A percentile compares a stretch with the other conserved stretches of the same genome.
These are phyloP conservation scores for Geococcyx californianus DNA, from an alignment of 2,113 vertebrate species.

Conservation along the genomic window DNA sequence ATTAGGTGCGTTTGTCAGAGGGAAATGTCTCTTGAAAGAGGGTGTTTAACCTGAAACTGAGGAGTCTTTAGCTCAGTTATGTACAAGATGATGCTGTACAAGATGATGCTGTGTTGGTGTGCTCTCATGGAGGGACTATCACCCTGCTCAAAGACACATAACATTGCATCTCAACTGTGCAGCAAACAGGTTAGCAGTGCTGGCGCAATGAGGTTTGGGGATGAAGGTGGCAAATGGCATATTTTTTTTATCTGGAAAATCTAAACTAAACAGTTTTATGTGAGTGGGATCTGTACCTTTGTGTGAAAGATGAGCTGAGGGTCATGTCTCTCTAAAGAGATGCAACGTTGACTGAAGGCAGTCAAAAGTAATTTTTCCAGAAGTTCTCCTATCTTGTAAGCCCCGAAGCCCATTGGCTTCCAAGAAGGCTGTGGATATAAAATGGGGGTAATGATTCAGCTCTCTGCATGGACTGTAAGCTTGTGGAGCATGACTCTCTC, in stretches of 20 bases:
- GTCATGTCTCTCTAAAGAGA: neutral
- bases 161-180: neutral
- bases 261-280: neutral
- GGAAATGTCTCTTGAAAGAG: neutral
- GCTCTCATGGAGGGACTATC: neutral
- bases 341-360: neutral
- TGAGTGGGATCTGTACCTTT: accelerated
- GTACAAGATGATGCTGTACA: accelerated
- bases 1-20: neutral
- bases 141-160: neutral
- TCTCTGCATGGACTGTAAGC: accelerated
- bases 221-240: neutral
- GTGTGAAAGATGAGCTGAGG: neutral
- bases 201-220: neutral
- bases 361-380: neutral
- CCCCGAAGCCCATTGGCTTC: neutral
- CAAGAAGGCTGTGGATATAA: neutral
- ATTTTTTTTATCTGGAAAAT: neutral
- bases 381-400: neutral
- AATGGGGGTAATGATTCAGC: neutral
- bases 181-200: neutral
- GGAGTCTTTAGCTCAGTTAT: neutral
- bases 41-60: neutral
- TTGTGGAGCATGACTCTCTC: neutral
- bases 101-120: neutral